A percentile compares a stretch with the other conserved stretches of the same genome.
Evolutionary conservation across 2,888 invertebrate species (phyloP).

Genomic region (Drosophila anomalata): DNA sequence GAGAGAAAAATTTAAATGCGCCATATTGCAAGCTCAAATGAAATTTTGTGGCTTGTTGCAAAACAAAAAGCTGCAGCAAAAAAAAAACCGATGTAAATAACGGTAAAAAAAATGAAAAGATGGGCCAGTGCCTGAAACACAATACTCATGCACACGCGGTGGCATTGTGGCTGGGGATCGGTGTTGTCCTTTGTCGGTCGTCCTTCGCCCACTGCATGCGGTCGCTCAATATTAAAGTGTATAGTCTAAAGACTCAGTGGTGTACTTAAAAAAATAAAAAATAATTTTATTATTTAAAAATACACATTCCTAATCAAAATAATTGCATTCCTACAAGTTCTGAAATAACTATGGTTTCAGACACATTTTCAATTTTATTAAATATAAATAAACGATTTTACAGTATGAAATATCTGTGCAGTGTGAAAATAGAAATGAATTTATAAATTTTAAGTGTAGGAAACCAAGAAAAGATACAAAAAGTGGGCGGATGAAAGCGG

Average conservation of each 20-base stretch:
- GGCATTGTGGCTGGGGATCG: conserved; percentile 52
- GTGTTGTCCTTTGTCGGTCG: conserved; percentile 30
- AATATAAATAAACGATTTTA: not conserved
- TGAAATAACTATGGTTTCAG: too few relatives aligned
- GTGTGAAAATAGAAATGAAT: not conserved
- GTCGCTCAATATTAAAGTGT: conserved; percentile 70
- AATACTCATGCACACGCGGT: conserved; percentile 28
- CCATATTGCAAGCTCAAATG: conserved; percentile 75
- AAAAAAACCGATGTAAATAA: conserved; percentile 13
- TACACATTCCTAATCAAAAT: too few relatives aligned
- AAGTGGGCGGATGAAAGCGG: not conserved
- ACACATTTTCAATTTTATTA: not conserved
- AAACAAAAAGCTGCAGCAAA: conserved; percentile 46
- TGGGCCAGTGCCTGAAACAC: conserved; percentile 41
- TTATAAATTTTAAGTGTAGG: not conserved
- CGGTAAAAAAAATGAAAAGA: conserved; percentile 23
- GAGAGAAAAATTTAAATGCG: conserved; percentile 60
- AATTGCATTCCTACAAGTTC: too few relatives aligned
- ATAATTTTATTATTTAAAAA: too few relatives aligned
- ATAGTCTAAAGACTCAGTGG: conserved; percentile 43
- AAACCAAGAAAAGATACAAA: not conserved
- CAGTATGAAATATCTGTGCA: not conserved
- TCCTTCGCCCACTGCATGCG: conserved; percentile 62
- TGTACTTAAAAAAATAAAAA: conserved; percentile 10
- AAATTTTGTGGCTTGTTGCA: conserved; percentile 72